A percentile compares a stretch with the other conserved stretches of the same genome.
These are phyloP conservation scores for Tadarida brasiliensis DNA, from an alignment of 2,797 vertebrate genomes.

Conservation along the genomic window DNA sequence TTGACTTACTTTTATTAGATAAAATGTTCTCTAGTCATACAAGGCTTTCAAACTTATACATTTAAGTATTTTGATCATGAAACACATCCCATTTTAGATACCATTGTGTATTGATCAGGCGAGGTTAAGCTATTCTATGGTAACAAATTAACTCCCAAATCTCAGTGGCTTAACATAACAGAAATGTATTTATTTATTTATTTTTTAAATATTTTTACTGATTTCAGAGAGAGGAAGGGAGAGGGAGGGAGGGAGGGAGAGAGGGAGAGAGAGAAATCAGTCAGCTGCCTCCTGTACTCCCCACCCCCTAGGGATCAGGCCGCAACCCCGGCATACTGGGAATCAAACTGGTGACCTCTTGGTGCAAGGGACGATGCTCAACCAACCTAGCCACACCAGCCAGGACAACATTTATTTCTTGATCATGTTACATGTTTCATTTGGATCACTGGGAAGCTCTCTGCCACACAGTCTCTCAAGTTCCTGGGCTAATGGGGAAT, in stretches of 20 bases:
- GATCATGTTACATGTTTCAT: not conserved
- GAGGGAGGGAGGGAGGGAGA: no score
- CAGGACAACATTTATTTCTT: conserved; percentile 1
- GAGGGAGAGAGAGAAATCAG: no score
- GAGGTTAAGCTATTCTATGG: not conserved
- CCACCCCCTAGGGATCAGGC: no score
- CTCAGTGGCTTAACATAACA: not conserved
- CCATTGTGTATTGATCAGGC: not conserved
- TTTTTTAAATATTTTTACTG: no score
- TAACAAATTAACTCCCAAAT: not conserved
- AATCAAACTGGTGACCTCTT: no score
- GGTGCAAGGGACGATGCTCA: no score
- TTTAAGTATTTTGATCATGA: conserved; percentile 27
- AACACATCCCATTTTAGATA: not conserved
- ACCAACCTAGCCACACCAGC: no score
- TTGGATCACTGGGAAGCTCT: not conserved
- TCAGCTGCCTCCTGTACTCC: no score
- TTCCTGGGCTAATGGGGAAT: not conserved
- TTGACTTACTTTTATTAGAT: not conserved
- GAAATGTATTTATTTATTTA: no score
- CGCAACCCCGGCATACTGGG: no score
- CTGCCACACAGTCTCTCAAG: not conserved
- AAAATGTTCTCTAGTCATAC: not conserved
- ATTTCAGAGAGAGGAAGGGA: no score
- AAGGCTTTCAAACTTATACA: not conserved